Evolutionary conservation across 53 echinoderm and acorn worm species (phyloP).

Genomic region (Temnopleurus reevesii): DNA sequence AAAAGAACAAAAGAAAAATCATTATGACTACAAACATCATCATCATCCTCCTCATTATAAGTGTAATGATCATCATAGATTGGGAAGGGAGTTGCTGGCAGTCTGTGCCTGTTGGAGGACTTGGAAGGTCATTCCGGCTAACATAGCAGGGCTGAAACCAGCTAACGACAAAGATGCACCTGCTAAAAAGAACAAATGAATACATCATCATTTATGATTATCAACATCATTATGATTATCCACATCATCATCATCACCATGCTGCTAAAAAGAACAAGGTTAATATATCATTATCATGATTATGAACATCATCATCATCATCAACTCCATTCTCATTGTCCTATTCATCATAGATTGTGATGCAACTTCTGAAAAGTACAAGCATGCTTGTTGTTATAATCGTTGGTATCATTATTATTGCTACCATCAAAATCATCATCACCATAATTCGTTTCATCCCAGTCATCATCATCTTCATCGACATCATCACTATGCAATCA

Average conservation of each 20-base stretch:
- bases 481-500: background rate
- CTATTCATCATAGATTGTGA: too few relatives aligned
- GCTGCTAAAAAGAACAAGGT: background rate
- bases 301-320: background rate
- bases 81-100: too few relatives aligned
- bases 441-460: background rate
- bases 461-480: background rate
- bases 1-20: background rate
- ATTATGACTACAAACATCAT: background rate
- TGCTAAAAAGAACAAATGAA: background rate
- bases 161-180: slow-evolving; percentile 35
- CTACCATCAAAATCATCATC: background rate
- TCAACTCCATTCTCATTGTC: background rate
- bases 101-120: slow-evolving; percentile 34
- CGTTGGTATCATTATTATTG: background rate
- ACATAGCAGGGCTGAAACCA: slow-evolving; percentile 37
- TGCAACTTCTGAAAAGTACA: too few relatives aligned
- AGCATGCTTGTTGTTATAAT: background rate
- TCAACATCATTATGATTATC: background rate
- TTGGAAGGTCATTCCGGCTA: slow-evolving; percentile 47
- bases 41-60: background rate
- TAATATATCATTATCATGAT: background rate
- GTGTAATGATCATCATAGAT: background rate
- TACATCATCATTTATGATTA: background rate
- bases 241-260: background rate